Evolutionary conservation across 2,888 invertebrate genomes (phyloP).

Genomic region (Auanema freiburgensis): DNA sequence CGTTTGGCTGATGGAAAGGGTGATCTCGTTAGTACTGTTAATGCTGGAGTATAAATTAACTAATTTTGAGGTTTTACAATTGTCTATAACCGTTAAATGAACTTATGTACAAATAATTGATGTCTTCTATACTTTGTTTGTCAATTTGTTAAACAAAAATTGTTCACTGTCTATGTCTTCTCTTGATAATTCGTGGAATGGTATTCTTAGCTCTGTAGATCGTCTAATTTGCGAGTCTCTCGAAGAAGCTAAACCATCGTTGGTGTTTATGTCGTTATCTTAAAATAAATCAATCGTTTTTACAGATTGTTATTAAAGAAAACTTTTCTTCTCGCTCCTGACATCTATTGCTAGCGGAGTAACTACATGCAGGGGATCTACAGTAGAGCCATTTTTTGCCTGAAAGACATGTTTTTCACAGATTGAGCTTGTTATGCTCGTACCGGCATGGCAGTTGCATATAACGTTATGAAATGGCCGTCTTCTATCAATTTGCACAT

Average conservation of each 20-base stretch:
- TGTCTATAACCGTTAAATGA: conserved; percentile 2
- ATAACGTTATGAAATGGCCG: conserved; percentile 23
- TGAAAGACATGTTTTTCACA: conserved; percentile 2
- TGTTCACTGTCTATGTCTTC: conserved; percentile 12
- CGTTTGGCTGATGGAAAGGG: conserved; percentile 39
- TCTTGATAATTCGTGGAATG: conserved; percentile 17
- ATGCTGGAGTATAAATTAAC: conserved; percentile 14
- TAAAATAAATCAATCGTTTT: too few relatives aligned
- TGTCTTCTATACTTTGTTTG: background rate
- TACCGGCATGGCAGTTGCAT: conserved; percentile 25
- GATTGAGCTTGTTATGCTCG: too few relatives aligned
- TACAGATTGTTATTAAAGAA: too few relatives aligned
- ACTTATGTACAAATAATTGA: background rate
- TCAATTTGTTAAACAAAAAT: conserved; percentile 10
- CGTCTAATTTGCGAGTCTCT: too few relatives aligned
- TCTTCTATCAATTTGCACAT: conserved; percentile 45
- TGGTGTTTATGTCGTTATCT: too few relatives aligned
- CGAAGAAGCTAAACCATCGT: too few relatives aligned
- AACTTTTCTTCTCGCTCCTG: background rate
- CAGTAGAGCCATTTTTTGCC: conserved; percentile 3
- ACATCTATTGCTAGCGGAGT: conserved; percentile 14
- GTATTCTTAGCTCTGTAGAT: background rate
- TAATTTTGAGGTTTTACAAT: background rate
- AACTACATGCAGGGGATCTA: conserved; percentile 14
- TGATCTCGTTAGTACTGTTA: conserved; percentile 42